Conservation (phyloP, 2,888 invertebrate genomes). For the Drosophila borborema region DNA sequence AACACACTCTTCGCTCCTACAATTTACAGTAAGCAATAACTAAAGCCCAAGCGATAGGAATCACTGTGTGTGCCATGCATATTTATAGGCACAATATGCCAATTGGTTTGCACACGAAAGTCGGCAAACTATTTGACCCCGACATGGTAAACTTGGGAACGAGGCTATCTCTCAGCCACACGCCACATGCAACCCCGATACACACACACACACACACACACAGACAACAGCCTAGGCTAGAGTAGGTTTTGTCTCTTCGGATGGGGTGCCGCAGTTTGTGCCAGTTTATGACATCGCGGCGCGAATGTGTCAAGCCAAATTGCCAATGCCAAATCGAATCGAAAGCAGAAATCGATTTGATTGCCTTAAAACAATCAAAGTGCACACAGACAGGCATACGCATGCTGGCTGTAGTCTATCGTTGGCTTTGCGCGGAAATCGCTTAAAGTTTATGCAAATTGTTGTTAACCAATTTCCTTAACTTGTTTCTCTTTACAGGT, state of each 20-base stretch:
- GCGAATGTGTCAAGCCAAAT: slow-evolving; percentile 39
- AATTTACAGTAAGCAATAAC: slow-evolving; percentile 9
- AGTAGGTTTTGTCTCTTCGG: slow-evolving; percentile 8
- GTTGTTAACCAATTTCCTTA: slow-evolving; percentile 42
- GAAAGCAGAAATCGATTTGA: slow-evolving; percentile 42
- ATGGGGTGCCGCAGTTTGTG: slow-evolving; percentile 31
- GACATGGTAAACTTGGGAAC: slow-evolving; percentile 79
- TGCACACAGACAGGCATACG: background rate
- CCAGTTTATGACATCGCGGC: slow-evolving; percentile 61
- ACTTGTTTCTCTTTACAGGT: slow-evolving; percentile 56
- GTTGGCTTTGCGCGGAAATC: slow-evolving; percentile 14
- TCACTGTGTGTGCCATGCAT: slow-evolving; percentile 50
- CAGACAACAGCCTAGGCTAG: background rate
- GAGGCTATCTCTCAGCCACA: slow-evolving; percentile 52
- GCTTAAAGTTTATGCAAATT: slow-evolving; percentile 44
- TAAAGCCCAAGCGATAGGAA: slow-evolving; percentile 22
- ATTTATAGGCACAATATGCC: slow-evolving; percentile 56
- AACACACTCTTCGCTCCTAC: background rate
- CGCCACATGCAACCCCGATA: slow-evolving; percentile 40
- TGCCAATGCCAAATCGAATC: slow-evolving; percentile 31
- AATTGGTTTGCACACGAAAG: slow-evolving; percentile 71
- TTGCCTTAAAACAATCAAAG: slow-evolving; percentile 22
- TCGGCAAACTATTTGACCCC: slow-evolving; percentile 72
- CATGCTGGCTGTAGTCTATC: background rate
- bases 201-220: background rate